These are phyloP conservation scores for Urosaurus nigricauda DNA, from an alignment of 2,797 vertebrate species.

Conservation along the genomic window DNA sequence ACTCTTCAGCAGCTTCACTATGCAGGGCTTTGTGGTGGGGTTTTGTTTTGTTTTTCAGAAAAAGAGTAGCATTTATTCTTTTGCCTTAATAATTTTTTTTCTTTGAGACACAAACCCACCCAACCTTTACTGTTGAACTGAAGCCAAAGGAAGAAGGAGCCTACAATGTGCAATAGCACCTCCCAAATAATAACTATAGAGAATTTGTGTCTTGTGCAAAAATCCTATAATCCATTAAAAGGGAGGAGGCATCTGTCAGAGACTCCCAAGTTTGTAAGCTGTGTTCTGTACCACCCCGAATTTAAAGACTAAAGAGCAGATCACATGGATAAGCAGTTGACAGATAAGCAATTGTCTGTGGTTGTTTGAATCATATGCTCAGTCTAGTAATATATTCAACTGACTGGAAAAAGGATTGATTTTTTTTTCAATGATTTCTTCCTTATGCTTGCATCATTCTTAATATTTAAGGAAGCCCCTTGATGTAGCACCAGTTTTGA, in stretches of 20 bases:
- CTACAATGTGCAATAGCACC: not conserved
- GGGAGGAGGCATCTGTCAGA: not conserved
- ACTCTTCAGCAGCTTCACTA: not conserved
- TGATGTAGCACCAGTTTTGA: conserved; percentile 76
- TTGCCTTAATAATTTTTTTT: not conserved
- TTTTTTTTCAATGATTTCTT: not conserved
- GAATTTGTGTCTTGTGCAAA: not conserved
- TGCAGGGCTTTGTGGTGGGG: too few relatives aligned
- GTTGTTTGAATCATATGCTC: not conserved
- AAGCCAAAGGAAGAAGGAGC: not conserved
- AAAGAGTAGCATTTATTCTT: not conserved
- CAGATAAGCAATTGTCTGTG: not conserved
- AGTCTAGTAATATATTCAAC: conserved; percentile 6
- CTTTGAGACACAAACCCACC: not conserved
- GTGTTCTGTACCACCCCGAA: not conserved
- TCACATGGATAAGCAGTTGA: not conserved
- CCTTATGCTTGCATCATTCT: conserved; percentile 39
- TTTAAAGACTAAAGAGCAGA: too few relatives aligned
- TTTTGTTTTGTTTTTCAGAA: not conserved
- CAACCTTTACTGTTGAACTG: not conserved
- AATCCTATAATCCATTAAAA: not conserved
- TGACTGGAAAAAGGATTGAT: not conserved
- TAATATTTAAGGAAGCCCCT: conserved; percentile 83
- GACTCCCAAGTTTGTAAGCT: not conserved
- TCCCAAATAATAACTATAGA: too few relatives aligned